A percentile compares a stretch with the other conserved stretches of the same genome.
These are phyloP conservation scores for Drosophila sordidula DNA, from an alignment of 2,888 invertebrate species.

Conservation along the genomic window DNA sequence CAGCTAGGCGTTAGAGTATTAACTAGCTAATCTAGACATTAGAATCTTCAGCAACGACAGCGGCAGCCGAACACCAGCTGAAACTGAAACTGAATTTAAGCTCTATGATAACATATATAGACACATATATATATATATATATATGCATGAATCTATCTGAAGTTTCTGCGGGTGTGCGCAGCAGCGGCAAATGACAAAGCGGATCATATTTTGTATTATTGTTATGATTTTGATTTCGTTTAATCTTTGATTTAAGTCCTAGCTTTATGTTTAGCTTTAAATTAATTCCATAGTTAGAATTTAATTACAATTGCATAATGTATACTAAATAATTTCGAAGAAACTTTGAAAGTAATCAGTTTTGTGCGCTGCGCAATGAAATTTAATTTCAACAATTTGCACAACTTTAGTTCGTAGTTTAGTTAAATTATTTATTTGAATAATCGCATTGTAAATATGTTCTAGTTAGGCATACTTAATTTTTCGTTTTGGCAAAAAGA, in stretches of 20 bases:
- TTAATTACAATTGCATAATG: constrained; percentile 17
- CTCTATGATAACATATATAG: not conserved
- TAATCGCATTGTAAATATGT: constrained; percentile 57
- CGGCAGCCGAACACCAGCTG: not conserved
- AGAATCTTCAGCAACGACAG: constrained; percentile 47
- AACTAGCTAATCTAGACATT: constrained; percentile 35
- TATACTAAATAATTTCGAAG: constrained; percentile 17
- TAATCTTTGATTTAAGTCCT: constrained; percentile 23
- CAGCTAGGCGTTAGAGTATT: constrained; percentile 84
- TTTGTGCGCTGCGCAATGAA: constrained; percentile 30
- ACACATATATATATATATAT: not conserved
- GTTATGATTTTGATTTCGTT: constrained; percentile 25
- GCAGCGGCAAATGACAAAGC: constrained; percentile 61
- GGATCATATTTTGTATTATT: constrained; percentile 38
- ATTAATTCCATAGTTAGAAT: constrained; percentile 63
- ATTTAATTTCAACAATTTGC: constrained; percentile 58
- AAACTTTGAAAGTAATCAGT: constrained; percentile 38
- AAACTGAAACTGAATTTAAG: not conserved
- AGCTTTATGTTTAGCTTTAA: constrained; percentile 43
- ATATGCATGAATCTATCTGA: constrained; percentile 53
- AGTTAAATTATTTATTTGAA: constrained; percentile 76
- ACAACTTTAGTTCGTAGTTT: constrained; percentile 65
- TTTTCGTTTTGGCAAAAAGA: constrained; percentile 84
- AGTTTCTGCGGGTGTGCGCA: constrained; percentile 29
- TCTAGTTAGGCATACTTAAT: constrained; percentile 33